A percentile compares a stretch with the other conserved stretches of the same genome.
phyloP scores from a whole-genome alignment of 2,113 vertebrate genomes.

The Mustelus asterias region DNA sequence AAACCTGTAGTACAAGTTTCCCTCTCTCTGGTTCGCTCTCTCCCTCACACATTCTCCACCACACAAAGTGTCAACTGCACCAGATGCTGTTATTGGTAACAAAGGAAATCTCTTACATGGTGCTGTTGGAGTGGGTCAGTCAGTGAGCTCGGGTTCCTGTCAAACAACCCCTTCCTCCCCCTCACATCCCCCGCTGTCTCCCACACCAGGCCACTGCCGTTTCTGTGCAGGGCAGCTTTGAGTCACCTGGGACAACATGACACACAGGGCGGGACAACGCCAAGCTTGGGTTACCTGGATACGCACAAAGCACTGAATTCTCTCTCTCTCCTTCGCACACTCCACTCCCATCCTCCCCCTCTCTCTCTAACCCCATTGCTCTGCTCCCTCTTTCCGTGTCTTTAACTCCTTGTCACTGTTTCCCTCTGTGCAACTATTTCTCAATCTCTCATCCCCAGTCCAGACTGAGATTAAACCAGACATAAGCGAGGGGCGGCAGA shows the following conservation, averaged over 20 bases:
- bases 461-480: not conserved
- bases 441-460: not conserved
- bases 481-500: not conserved
- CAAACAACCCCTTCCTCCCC: not conserved
- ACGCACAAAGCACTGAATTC: not conserved
- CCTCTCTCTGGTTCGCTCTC: not conserved
- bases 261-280: not conserved
- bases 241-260: slow-evolving; percentile 30
- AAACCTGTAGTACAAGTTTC: slow-evolving; percentile 22
- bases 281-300: slow-evolving; percentile 23
- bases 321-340: not conserved
- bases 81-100: not conserved
- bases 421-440: not conserved
- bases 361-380: not conserved
- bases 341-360: not conserved
- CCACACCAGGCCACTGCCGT: not conserved
- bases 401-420: not conserved
- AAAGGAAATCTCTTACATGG: slow-evolving; percentile 20
- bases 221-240: not conserved
- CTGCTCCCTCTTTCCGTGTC: not conserved
- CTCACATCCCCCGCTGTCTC: no score
- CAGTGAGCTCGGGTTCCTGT: not conserved
- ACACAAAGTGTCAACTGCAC: not conserved
- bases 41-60: not conserved
- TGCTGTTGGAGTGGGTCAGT: not conserved